phyloP scores from a whole-genome alignment of 2,888 invertebrate species.

The Agrotis ipsilon region DNA sequence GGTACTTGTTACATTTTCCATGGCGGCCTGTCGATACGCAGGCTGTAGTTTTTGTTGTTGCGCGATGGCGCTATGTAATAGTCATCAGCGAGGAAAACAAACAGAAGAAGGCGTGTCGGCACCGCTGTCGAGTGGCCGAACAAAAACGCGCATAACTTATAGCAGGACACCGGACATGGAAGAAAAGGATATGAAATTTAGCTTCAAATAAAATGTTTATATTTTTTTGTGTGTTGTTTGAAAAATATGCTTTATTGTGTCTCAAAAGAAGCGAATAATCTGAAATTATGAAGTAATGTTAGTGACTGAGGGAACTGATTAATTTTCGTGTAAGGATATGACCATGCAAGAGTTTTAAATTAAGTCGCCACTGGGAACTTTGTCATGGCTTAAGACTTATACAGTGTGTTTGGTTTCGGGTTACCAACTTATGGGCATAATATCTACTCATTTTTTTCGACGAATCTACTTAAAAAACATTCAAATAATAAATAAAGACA shows the following conservation, averaged over 20 bases:
- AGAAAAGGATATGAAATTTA: slow-evolving; percentile 1
- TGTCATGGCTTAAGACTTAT: too few species aligned
- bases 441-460: too few species aligned
- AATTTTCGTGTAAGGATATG: neutral
- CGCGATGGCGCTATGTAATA: slow-evolving; percentile 52
- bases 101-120: slow-evolving; percentile 25
- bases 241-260: neutral
- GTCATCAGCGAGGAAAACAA: slow-evolving; percentile 55
- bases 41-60: slow-evolving; percentile 56
- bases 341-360: too few species aligned
- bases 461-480: too few species aligned
- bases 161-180: slow-evolving; percentile 15
- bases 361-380: too few species aligned
- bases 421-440: too few species aligned
- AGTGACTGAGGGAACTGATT: neutral
- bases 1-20: slow-evolving; percentile 1
- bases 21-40: slow-evolving; percentile 30
- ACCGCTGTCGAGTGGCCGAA: neutral
- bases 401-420: too few species aligned
- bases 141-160: slow-evolving; percentile 60
- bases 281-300: neutral
- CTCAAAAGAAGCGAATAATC: neutral
- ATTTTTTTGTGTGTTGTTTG: neutral
- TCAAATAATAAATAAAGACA: neutral
- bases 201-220: neutral